Evolutionary conservation across 1,140 invertebrate genomes (phyloP).

Genomic region (Probaryconus sp.): DNA sequence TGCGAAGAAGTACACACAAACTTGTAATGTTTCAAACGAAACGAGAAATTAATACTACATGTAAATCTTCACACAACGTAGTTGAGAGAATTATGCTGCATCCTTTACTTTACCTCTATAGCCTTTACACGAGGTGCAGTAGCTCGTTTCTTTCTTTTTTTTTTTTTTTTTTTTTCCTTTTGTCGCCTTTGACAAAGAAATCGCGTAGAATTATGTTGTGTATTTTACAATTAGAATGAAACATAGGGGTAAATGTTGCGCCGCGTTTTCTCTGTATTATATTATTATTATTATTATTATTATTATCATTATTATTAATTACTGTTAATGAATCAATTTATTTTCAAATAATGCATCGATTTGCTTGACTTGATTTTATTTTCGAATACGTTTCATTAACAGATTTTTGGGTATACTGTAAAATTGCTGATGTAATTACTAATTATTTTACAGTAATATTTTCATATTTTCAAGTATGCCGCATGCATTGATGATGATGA

Average conservation of each 20-base stretch:
- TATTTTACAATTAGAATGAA: constrained; percentile 34
- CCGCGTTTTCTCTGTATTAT: constrained; percentile 34
- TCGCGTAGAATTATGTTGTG: constrained; percentile 30
- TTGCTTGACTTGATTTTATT: constrained; percentile 7
- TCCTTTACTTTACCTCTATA: constrained; percentile 50
- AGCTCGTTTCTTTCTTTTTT: constrained; percentile 38
- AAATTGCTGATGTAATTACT: constrained; percentile 38
- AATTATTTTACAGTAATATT: constrained; percentile 49
- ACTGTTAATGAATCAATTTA: constrained; percentile 40
- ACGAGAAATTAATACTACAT: constrained; percentile 50
- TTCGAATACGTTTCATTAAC: constrained; percentile 37
- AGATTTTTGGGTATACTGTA: constrained; percentile 27
- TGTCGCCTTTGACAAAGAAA: constrained; percentile 19
- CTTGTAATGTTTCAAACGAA: constrained; percentile 51
- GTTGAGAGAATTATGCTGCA: constrained; percentile 58
- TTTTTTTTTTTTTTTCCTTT: constrained; percentile 35
- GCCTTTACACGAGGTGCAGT: constrained; percentile 51
- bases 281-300: constrained; percentile 24
- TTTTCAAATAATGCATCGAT: constrained; percentile 6
- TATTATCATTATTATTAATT: no score
- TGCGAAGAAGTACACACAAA: constrained; percentile 56
- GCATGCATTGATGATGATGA: constrained; percentile 46
- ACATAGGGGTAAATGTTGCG: constrained; percentile 26
- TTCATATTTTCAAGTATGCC: constrained; percentile 50
- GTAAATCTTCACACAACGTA: constrained; percentile 56